A percentile compares a stretch with the other conserved stretches of the same genome.
Conservation (phyloP, 2,888 invertebrate species). For the Apamea sordens region DNA sequence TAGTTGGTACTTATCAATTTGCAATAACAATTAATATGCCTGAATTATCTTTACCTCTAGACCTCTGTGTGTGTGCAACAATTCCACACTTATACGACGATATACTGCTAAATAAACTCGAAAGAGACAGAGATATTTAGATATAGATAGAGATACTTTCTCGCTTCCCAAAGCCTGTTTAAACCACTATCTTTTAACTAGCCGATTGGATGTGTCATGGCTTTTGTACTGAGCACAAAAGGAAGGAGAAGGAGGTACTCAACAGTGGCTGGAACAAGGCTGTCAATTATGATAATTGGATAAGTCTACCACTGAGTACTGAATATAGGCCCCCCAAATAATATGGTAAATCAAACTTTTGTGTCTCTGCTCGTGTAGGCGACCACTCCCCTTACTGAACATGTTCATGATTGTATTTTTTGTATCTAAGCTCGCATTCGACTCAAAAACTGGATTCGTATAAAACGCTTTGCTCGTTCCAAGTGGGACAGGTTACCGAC, state of each 20-base stretch:
- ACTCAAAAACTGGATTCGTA: conserved; percentile 26
- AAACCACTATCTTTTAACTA: background rate
- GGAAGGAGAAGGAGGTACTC: background rate
- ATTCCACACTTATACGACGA: background rate
- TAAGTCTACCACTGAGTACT: background rate
- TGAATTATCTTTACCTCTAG: background rate
- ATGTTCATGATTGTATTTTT: background rate
- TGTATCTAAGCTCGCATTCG: background rate
- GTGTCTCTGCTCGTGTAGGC: background rate
- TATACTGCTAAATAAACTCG: background rate
- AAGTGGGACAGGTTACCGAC: conserved; percentile 31
- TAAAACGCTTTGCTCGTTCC: conserved; percentile 34
- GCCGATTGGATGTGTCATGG: background rate
- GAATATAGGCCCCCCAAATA: background rate
- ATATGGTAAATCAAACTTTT: background rate
- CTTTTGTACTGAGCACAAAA: no score
- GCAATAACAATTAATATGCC: background rate
- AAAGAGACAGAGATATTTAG: background rate
- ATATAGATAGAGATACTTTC: background rate
- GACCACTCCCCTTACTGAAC: background rate
- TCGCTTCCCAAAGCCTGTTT: background rate
- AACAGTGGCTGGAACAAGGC: background rate
- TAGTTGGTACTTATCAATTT: background rate
- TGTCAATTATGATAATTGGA: no score
- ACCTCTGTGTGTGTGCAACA: background rate